Evolutionary conservation across 2,888 invertebrate species (phyloP).

Genomic region (Candidula unifasciata): DNA sequence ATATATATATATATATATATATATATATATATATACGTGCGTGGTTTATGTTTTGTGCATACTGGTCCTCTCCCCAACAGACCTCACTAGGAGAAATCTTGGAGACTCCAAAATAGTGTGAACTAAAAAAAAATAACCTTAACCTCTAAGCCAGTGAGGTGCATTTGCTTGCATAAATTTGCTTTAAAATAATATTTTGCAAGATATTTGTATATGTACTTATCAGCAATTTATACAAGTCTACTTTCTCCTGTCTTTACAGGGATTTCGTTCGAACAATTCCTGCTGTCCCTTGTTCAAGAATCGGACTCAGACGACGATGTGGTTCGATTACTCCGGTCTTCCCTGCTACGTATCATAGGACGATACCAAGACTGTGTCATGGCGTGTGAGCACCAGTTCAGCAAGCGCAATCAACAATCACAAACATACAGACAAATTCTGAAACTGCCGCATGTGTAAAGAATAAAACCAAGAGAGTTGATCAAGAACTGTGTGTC

Average conservation of each 20-base stretch:
- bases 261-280: slow-evolving; percentile 67
- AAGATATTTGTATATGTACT: too few relatives aligned
- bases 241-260: slow-evolving; percentile 48
- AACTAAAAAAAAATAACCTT: too few relatives aligned
- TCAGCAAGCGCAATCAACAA: slow-evolving; percentile 62
- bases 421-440: slow-evolving; percentile 34
- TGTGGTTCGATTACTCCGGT: slow-evolving; percentile 54
- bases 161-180: too few relatives aligned
- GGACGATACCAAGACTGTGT: slow-evolving; percentile 67
- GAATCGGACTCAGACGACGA: slow-evolving; percentile 55
- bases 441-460: slow-evolving; percentile 49
- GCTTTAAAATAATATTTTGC: too few relatives aligned
- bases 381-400: slow-evolving; percentile 71
- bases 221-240: too few relatives aligned
- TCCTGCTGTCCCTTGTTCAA: slow-evolving; percentile 63
- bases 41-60: too few relatives aligned
- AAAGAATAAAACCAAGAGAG: not conserved
- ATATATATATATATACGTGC: not conserved
- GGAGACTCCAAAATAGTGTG: too few relatives aligned
- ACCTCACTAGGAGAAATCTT: too few relatives aligned
- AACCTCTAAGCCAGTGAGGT: too few relatives aligned
- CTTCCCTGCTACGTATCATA: slow-evolving; percentile 61
- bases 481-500: not conserved
- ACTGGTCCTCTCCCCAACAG: too few relatives aligned
- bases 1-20: not conserved